phyloP scores from a whole-genome alignment of 2,888 invertebrate genomes.

The Proisotoma minuta region DNA sequence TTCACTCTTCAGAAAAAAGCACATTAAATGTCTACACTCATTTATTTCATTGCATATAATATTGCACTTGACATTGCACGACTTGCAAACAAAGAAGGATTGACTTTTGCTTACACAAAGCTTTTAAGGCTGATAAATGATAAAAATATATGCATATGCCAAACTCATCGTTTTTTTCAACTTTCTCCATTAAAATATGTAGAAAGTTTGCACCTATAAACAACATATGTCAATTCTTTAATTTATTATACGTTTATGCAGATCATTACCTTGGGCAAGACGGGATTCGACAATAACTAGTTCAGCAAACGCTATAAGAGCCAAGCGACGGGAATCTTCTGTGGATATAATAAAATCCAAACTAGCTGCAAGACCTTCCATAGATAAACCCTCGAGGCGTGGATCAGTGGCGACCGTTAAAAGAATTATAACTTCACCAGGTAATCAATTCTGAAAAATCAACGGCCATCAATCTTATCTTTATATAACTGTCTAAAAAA shows the following conservation, averaged over 20 bases:
- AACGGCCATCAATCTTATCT: no score
- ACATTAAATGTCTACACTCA: background rate
- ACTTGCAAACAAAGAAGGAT: no score
- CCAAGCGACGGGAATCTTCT: constrained; percentile 77
- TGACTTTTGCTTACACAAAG: no score
- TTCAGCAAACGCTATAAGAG: constrained; percentile 38
- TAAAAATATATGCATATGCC: no score
- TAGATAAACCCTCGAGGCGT: constrained; percentile 43
- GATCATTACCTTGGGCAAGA: constrained; percentile 46
- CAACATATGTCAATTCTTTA: no score
- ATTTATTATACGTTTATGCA: no score
- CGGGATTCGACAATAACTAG: constrained; percentile 48
- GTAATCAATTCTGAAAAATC: constrained; percentile 27
- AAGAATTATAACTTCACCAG: constrained; percentile 45
- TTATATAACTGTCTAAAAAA: no score
- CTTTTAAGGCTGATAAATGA: no score
- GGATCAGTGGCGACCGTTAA: constrained; percentile 44
- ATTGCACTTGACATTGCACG: no score
- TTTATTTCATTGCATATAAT: background rate
- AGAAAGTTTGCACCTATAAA: no score
- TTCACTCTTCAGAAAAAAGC: background rate
- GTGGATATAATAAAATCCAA: constrained; percentile 69
- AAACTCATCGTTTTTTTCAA: no score
- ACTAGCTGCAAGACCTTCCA: constrained; percentile 34
- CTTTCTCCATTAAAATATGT: no score